Percentiles rank a stretch among this genome's conserved stretches.
Evolutionary conservation across 1,140 invertebrate species (phyloP).

Genomic region (Zaprionus camerounensis): DNA sequence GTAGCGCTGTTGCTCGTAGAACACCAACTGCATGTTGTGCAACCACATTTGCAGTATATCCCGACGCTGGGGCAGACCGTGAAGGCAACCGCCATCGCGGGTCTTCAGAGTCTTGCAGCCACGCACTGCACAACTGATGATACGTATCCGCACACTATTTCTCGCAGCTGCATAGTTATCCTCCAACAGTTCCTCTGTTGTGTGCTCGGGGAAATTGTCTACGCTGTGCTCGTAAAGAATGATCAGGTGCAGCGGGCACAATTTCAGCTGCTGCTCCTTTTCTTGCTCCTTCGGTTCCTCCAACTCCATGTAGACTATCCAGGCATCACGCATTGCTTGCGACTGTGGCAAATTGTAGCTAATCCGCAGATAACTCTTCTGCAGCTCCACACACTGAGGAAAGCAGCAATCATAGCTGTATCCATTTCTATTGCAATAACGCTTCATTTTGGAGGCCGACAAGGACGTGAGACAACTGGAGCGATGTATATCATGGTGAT

Average conservation of each 20-base stretch:
- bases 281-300: constrained; percentile 24
- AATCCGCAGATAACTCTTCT: constrained; percentile 33
- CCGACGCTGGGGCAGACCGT: constrained; percentile 52
- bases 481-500: constrained; percentile 30
- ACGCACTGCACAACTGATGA: constrained; percentile 54
- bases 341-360: constrained; percentile 40
- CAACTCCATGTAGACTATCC: constrained; percentile 45
- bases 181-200: constrained; percentile 14
- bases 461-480: neutral
- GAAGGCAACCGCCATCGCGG: constrained; percentile 47
- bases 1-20: constrained; percentile 56
- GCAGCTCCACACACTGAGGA: constrained; percentile 55
- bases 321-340: constrained; percentile 29
- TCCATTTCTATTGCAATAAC: neutral
- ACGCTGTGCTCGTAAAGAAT: constrained; percentile 56
- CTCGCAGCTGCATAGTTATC: constrained; percentile 44
- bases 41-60: constrained; percentile 70
- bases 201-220: constrained; percentile 37
- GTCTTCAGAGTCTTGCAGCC: constrained; percentile 50
- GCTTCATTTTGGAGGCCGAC: constrained; percentile 6
- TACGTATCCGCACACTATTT: constrained; percentile 39
- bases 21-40: constrained; percentile 56
- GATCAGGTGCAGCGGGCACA: constrained; percentile 60
- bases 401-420: constrained; percentile 44
- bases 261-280: neutral